Conservation (phyloP, 2,113 vertebrate species). For the Pteropus alecto region DNA sequence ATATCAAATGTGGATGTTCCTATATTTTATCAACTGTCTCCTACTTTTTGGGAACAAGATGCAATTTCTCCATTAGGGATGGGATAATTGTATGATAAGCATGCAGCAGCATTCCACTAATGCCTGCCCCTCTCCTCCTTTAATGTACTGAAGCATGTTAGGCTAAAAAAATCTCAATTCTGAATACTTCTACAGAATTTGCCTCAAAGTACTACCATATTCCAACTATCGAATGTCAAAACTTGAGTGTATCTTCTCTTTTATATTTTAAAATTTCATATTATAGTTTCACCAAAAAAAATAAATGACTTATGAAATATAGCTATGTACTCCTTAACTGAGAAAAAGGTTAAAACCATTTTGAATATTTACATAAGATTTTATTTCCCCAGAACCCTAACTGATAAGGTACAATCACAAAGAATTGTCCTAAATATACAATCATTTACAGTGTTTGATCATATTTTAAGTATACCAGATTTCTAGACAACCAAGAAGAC, state of each 20-base stretch:
- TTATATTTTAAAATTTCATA: not conserved
- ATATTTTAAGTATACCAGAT: slow-evolving; percentile 28
- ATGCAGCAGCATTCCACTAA: not conserved
- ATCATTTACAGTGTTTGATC: not conserved
- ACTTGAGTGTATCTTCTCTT: not conserved
- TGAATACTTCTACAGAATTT: not conserved
- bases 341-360: not conserved
- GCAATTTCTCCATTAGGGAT: not conserved
- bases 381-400: not conserved
- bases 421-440: not conserved
- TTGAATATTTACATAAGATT: not conserved
- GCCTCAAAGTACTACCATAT: not conserved
- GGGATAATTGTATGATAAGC: not conserved
- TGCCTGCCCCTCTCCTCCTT: not conserved
- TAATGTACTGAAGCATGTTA: not conserved
- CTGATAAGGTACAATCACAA: not conserved
- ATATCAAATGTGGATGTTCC: not conserved
- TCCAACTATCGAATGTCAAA: not conserved
- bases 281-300: not conserved
- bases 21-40: not conserved
- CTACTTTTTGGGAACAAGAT: not conserved
- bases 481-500: not conserved
- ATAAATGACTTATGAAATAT: not conserved
- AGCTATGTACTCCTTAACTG: not conserved
- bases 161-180: not conserved